Base-by-base conservation (phyloP, 2,113 vertebrate species). In the Drymodes brunneopygia region DNA sequence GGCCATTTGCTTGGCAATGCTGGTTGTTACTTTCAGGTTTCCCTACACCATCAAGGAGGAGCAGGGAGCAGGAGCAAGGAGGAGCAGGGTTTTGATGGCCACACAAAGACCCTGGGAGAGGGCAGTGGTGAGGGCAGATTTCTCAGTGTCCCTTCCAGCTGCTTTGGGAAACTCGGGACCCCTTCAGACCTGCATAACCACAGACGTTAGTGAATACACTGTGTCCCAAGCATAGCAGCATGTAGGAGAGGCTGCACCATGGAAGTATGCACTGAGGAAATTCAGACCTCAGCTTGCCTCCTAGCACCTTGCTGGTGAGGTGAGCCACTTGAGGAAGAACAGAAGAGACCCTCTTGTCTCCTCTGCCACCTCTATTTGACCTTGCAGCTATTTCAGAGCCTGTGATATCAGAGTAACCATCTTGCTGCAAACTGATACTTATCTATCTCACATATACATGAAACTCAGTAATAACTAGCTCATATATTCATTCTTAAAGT, bases 341-440 rank as follows among this genome's bases (percentile, higher is more conserved):
- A 77, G 65, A 70, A 45, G 48, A 86, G 18, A 33, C 69, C 12
- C 8, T 50, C n/a, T 54, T 62, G 23, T 88, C 42, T 90, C 21
- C 19, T 57, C 23, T 72, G 54, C n/a, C 50, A 61, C 7, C 20
- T 82, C 22, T 92, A 54, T 70, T 88, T 81, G 57, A 85, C 87
- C n/a, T 91, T 94, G 54, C 10, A 44, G 33, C 15, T 78, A 35
- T 83, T 86, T 90, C 80, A 86, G 33, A 88, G 35, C 35, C 20
- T 66, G 50, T 53, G 33, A 11, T 93, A 62, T 80, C 50, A 51
- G 53, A 80, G 27, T 71, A 78, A 58, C 48, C 28, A 45, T 27
- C 72, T 70, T 80, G 27, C 64, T 92, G 62, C 54, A 83, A 93
- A 95, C 15, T 50, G 92, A 70, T 14, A 23, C 81, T 72, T 78